Conservation (phyloP, 2,113 vertebrate genomes). For the Zosterops borbonicus region DNA sequence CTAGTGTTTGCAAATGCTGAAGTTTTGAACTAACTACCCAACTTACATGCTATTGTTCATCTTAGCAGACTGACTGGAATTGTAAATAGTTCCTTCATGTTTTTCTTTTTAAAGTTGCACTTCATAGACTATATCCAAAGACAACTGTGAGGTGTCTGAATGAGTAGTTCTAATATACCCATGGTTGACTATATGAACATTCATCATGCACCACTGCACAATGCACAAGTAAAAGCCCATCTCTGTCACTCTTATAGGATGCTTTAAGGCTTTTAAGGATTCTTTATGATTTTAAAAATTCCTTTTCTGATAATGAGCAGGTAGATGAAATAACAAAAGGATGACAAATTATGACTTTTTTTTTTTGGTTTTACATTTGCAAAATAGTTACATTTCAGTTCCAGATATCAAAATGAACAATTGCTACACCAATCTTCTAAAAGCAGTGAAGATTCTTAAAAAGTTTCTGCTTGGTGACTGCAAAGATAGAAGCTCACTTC, state of each 20-base stretch:
- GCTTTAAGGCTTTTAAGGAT: background rate
- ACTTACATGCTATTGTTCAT: background rate
- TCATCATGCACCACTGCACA: background rate
- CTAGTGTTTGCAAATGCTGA: background rate
- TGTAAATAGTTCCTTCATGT: background rate
- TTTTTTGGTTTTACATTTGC: background rate
- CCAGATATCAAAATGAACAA: background rate
- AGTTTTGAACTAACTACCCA: background rate
- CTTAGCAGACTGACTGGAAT: background rate
- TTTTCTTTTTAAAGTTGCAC: background rate
- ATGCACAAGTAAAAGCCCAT: background rate
- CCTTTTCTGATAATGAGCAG: background rate
- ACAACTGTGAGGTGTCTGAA: background rate
- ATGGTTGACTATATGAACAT: background rate
- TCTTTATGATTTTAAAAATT: background rate
- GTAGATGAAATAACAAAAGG: background rate
- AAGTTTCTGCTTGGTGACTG: background rate
- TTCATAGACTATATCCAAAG: background rate
- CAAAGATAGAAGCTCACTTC: background rate
- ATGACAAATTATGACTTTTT: background rate
- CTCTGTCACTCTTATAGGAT: background rate
- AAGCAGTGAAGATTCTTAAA: background rate
- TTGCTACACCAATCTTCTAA: background rate
- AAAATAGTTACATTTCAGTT: background rate
- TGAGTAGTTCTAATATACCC: background rate